These are phyloP conservation scores for Andrena fulva DNA, from an alignment of 2,888 invertebrate species.

Conservation along the genomic window DNA sequence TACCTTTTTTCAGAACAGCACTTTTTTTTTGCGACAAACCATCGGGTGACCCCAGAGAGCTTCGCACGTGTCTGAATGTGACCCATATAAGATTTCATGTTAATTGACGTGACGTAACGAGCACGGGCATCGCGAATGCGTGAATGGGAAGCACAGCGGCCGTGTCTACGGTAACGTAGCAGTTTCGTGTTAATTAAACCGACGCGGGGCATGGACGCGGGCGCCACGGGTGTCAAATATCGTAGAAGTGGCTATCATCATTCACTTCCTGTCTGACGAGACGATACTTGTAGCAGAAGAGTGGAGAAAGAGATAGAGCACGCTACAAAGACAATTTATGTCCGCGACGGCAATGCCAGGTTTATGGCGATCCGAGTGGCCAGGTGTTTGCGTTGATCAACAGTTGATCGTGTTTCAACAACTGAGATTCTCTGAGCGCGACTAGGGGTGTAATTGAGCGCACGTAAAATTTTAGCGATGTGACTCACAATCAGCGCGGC, in stretches of 20 bases:
- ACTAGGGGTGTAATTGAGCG: background rate
- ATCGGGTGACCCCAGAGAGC: background rate
- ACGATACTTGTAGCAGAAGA: background rate
- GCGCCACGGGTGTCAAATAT: constrained; percentile 52
- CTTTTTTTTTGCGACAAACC: background rate
- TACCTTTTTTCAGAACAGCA: background rate
- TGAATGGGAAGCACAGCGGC: background rate
- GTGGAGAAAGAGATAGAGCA: background rate
- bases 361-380: background rate
- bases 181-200: constrained; percentile 4
- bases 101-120: constrained; percentile 3
- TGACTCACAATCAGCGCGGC: constrained; percentile 6
- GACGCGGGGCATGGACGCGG: background rate
- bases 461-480: constrained; percentile 17
- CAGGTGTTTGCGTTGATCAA: background rate
- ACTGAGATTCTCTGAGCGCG: background rate
- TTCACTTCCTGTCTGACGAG: constrained; percentile 44
- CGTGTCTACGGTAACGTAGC: background rate
- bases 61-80: background rate
- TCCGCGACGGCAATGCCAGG: background rate
- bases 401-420: background rate
- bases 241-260: constrained; percentile 40
- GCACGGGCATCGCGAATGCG: background rate
- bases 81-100: constrained; percentile 29
- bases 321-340: background rate